phyloP scores from a whole-genome alignment of 2,888 invertebrate species.

The Disparrhopalites patrizii region DNA sequence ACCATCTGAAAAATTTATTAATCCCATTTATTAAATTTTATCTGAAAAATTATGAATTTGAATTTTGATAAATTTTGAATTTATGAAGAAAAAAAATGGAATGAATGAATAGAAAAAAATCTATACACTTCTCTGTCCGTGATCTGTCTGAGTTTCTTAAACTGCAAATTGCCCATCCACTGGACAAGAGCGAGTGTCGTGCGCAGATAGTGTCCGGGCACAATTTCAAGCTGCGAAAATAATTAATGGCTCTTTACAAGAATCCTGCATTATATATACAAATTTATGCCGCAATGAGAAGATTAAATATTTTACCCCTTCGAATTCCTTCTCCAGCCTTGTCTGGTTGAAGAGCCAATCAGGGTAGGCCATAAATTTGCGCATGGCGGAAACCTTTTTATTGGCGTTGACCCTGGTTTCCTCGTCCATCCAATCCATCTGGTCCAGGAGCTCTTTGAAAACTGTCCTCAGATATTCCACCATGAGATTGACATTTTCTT shows the following conservation, averaged over 20 bases:
- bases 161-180: constrained; percentile 28
- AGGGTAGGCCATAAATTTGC: constrained; percentile 75
- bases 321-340: constrained; percentile 67
- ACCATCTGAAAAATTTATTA: no score
- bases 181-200: constrained; percentile 10
- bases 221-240: neutral
- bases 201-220: constrained; percentile 10
- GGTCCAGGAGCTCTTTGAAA: constrained; percentile 65
- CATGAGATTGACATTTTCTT: constrained; percentile 59
- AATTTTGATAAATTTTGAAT: no score
- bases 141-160: constrained; percentile 29
- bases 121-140: constrained; percentile 36
- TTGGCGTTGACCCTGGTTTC: constrained; percentile 65
- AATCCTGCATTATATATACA: no score
- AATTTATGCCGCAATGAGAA: no score
- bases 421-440: constrained; percentile 76
- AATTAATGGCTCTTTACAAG: no score
- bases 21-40: no score
- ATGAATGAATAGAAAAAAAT: neutral
- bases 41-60: no score
- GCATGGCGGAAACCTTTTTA: constrained; percentile 65
- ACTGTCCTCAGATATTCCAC: constrained; percentile 68
- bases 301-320: constrained; percentile 51
- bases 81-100: neutral
- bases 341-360: constrained; percentile 67